phyloP scores from a whole-genome alignment of 2,888 invertebrate genomes.

The Dermolepida albohirtum region DNA sequence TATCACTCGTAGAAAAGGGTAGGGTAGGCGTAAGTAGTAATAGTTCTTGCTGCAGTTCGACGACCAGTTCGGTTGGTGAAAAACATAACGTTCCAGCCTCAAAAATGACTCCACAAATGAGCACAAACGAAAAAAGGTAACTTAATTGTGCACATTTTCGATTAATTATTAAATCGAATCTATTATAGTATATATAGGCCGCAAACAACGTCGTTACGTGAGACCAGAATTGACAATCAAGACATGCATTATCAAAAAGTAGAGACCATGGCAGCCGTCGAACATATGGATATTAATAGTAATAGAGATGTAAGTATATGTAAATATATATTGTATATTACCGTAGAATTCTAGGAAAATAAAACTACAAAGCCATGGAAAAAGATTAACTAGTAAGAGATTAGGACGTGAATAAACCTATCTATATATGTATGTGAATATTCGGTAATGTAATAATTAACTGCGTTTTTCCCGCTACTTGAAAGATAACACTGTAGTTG shows the following conservation, averaged over 20 bases:
- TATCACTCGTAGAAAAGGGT: slow-evolving; percentile 69
- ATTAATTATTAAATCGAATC: not conserved
- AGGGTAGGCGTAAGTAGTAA: slow-evolving; percentile 64
- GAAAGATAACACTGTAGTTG: too few relatives aligned
- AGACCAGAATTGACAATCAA: slow-evolving; percentile 74
- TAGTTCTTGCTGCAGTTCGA: slow-evolving; percentile 68
- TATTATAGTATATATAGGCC: slow-evolving; percentile 35
- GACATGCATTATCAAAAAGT: slow-evolving; percentile 58
- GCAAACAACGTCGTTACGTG: slow-evolving; percentile 63
- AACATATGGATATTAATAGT: slow-evolving; percentile 69
- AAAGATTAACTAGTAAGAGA: too few relatives aligned
- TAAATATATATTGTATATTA: too few relatives aligned
- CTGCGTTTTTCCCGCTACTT: too few relatives aligned
- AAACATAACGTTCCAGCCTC: slow-evolving; percentile 53
- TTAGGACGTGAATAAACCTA: too few relatives aligned
- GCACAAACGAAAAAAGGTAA: slow-evolving; percentile 55
- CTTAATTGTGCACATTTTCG: not conserved
- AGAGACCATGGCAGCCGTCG: slow-evolving; percentile 58
- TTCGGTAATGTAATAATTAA: too few relatives aligned
- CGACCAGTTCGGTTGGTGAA: slow-evolving; percentile 67
- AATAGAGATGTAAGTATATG: slow-evolving; percentile 75
- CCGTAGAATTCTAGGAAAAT: too few relatives aligned
- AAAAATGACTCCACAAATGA: slow-evolving; percentile 59
- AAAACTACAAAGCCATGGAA: too few relatives aligned
- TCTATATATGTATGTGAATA: too few relatives aligned